A percentile compares a stretch with the other conserved stretches of the same genome.
phyloP scores from a whole-genome alignment of 2,888 invertebrate genomes.

The Epinotia bilunana region DNA sequence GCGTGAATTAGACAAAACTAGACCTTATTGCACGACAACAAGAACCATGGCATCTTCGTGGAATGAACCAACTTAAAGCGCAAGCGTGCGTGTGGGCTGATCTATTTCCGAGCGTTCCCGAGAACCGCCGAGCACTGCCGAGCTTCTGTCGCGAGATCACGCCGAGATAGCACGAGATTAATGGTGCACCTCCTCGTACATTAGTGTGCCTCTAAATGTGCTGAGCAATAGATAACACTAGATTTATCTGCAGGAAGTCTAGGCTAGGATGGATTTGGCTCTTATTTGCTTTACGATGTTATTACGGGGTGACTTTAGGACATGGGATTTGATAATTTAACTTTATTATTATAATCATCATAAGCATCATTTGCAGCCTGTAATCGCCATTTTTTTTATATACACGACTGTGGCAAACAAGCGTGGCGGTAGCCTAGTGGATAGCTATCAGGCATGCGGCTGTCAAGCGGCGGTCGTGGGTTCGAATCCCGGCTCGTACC shows the following conservation, averaged over 20 bases:
- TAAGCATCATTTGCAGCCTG: too few relatives aligned
- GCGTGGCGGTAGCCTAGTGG: too few relatives aligned
- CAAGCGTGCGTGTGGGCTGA: conserved; percentile 63
- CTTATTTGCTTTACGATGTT: background rate
- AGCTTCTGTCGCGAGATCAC: conserved; percentile 58
- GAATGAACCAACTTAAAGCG: conserved; percentile 6
- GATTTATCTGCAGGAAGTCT: conserved; percentile 30
- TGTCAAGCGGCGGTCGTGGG: too few relatives aligned
- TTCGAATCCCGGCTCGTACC: too few relatives aligned
- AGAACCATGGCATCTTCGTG: background rate
- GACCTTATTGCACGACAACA: background rate
- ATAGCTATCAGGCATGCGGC: too few relatives aligned
- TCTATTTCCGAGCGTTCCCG: conserved; percentile 73
- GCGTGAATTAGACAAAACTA: background rate
- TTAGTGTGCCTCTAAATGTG: conserved; percentile 41
- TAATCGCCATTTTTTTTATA: too few relatives aligned
- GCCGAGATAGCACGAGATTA: conserved; percentile 67
- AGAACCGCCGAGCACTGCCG: conserved; percentile 57
- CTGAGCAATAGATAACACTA: conserved; percentile 29
- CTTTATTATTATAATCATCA: too few relatives aligned
- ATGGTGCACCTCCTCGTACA: conserved; percentile 54
- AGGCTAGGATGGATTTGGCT: background rate
- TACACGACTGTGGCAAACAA: too few relatives aligned
- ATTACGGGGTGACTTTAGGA: background rate
- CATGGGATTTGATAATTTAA: too few relatives aligned